A percentile compares a stretch with the other conserved stretches of the same genome.
Evolutionary conservation across 2,113 vertebrate species (phyloP).

Genomic region (Indri indri): DNA sequence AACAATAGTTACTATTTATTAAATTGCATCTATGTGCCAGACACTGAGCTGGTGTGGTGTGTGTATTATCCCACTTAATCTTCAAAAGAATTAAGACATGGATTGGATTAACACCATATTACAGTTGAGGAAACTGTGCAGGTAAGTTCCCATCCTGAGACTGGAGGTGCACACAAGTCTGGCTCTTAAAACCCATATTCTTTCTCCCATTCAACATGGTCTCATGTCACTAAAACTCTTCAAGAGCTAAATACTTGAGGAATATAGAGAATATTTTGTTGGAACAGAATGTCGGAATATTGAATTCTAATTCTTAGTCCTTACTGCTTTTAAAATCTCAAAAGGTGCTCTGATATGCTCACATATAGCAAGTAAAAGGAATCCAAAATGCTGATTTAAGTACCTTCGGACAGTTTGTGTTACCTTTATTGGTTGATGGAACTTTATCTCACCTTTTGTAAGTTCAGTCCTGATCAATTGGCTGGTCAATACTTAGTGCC

Average conservation of each 20-base stretch:
- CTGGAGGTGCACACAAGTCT: not conserved
- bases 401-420: not conserved
- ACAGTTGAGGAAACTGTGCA: not conserved
- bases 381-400: not conserved
- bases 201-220: not conserved
- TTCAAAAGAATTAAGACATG: not conserved
- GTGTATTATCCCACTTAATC: not conserved
- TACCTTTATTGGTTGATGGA: not conserved
- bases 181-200: not conserved
- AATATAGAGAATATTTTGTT: not conserved
- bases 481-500: not conserved
- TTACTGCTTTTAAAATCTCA: constrained; percentile 9
- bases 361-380: not conserved
- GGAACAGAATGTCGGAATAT: not conserved
- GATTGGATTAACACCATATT: not conserved
- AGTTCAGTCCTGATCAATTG: not conserved
- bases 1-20: not conserved
- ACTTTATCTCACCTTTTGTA: not conserved
- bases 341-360: not conserved
- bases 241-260: not conserved
- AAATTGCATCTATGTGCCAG: not conserved
- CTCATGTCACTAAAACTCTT: not conserved
- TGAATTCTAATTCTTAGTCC: not conserved
- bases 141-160: not conserved
- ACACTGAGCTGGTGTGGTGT: not conserved